These are phyloP conservation scores for Corythornis leucogaster DNA, from an alignment of 2,797 vertebrate species.

Conservation along the genomic window DNA sequence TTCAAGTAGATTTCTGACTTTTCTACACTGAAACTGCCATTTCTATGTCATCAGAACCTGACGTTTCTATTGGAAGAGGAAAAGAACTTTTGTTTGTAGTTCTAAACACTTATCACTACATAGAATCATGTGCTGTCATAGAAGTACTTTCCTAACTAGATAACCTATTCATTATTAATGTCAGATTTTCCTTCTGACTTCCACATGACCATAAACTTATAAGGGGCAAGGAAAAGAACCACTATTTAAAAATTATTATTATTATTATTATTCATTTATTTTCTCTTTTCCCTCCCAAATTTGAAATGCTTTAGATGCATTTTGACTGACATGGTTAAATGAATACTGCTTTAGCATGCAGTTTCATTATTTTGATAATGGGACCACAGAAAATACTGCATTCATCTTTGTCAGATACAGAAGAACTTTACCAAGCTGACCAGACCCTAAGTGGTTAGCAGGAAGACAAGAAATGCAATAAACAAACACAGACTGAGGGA, in stretches of 20 bases:
- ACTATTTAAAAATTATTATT: no score
- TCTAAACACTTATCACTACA: background rate
- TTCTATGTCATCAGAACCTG: background rate
- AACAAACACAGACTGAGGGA: slow-evolving; percentile 50
- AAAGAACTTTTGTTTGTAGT: background rate
- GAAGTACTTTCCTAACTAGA: background rate
- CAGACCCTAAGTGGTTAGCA: slow-evolving; percentile 17
- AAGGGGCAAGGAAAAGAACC: background rate
- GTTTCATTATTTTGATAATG: slow-evolving; percentile 10
- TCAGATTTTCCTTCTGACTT: background rate
- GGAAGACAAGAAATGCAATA: slow-evolving; percentile 47
- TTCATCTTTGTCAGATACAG: background rate
- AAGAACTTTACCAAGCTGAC: slow-evolving; percentile 21
- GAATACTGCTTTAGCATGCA: background rate
- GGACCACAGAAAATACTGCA: background rate
- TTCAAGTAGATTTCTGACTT: background rate
- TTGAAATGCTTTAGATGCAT: background rate
- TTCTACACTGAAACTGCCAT: no score
- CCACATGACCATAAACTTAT: background rate
- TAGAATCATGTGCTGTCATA: background rate
- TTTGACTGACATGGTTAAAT: background rate
- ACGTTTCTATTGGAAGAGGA: background rate
- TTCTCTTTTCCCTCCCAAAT: background rate
- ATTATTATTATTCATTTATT: no score
- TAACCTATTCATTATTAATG: background rate